Percentiles rank a stretch among this genome's conserved stretches.
Conservation (phyloP, 2,888 invertebrate species). For the Caenorhabditis doughertyi region DNA sequence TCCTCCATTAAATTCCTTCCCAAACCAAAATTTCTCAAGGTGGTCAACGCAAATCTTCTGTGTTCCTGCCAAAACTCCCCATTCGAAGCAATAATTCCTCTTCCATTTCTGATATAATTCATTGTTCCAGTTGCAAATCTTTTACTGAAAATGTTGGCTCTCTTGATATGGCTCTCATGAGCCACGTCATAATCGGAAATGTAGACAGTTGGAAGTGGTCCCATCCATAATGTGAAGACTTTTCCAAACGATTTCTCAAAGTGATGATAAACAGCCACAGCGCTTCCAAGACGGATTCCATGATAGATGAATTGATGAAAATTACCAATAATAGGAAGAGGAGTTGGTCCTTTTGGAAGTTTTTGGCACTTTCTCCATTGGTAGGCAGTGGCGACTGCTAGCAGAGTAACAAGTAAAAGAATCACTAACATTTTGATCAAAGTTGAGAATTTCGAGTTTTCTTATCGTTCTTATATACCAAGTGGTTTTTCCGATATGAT, state of each 20-base stretch:
- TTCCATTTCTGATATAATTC: constrained; percentile 46
- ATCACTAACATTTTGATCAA: constrained; percentile 42
- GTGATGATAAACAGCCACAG: constrained; percentile 39
- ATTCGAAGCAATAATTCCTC: constrained; percentile 55
- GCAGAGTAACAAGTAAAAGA: constrained; percentile 18
- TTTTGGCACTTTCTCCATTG: constrained; percentile 36
- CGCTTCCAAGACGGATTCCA: constrained; percentile 25
- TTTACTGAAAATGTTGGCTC: constrained; percentile 43
- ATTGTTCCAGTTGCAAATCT: constrained; percentile 32
- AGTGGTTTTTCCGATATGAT: constrained; percentile 20
- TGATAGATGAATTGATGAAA: constrained; percentile 53
- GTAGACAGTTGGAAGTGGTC: constrained; percentile 64
- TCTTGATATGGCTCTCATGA: constrained; percentile 60
- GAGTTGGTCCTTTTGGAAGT: constrained; percentile 59
- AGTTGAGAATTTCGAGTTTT: not conserved
- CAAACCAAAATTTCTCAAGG: constrained; percentile 57
- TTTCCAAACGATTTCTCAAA: constrained; percentile 61
- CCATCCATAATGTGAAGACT: constrained; percentile 70
- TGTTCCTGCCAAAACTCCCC: constrained; percentile 61
- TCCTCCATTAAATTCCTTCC: constrained; percentile 63
- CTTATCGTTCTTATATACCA: constrained; percentile 6
- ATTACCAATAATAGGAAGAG: constrained; percentile 67
- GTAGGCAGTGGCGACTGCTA: constrained; percentile 32
- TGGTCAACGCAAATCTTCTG: constrained; percentile 52
- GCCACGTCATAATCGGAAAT: constrained; percentile 65